These are phyloP conservation scores for Anthrax anthrax DNA, from an alignment of 2,888 invertebrate genomes.

Conservation along the genomic window DNA sequence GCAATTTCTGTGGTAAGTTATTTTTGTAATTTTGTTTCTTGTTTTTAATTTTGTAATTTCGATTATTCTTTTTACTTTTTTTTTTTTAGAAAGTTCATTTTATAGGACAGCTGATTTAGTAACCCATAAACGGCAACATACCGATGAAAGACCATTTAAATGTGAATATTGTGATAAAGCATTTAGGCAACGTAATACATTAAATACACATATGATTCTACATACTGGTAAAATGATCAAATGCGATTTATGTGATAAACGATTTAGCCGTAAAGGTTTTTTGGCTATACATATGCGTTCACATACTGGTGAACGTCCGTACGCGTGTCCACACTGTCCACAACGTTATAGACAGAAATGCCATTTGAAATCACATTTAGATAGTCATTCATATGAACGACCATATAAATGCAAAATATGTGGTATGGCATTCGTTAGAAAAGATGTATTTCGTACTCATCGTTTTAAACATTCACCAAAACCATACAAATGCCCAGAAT, in stretches of 20 bases:
- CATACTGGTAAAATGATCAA: conserved; percentile 6
- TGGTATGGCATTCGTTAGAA: background rate
- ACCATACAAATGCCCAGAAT: conserved; percentile 2
- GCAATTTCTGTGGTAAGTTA: conserved; percentile 2
- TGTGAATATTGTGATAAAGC: conserved; percentile 2
- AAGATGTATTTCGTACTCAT: background rate
- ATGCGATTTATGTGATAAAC: conserved; percentile 6
- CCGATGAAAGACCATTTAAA: conserved; percentile 2
- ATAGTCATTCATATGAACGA: background rate
- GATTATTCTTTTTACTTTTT: no score
- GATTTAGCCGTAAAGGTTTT: conserved; percentile 4
- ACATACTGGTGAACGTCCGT: conserved; percentile 4
- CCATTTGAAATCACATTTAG: conserved; percentile 1
- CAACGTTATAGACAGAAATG: conserved; percentile 2
- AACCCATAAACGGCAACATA: conserved; percentile 1
- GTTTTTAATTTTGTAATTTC: no score
- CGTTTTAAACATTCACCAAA: background rate
- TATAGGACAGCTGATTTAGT: no score
- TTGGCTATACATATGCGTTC: conserved; percentile 6
- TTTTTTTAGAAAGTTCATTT: background rate
- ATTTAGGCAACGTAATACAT: conserved; percentile 1
- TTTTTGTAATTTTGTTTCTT: no score
- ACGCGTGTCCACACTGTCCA: conserved; percentile 1
- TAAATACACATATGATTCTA: conserved; percentile 2
- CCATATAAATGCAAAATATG: conserved; percentile 1